phyloP scores from a whole-genome alignment of 2,797 vertebrate species.

The Odontamblyopus lacepedii region DNA sequence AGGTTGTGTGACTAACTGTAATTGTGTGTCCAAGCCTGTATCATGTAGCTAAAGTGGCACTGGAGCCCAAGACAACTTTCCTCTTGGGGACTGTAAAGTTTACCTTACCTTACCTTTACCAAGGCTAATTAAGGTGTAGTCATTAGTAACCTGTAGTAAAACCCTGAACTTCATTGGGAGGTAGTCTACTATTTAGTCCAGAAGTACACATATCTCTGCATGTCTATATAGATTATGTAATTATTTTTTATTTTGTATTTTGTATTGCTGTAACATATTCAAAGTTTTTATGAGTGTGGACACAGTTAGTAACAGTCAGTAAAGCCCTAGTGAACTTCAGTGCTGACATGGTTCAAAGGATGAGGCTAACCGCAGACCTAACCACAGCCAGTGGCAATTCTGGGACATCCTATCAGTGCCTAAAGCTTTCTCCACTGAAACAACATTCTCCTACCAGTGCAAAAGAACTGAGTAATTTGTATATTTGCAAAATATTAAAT shows the following conservation, averaged over 20 bases:
- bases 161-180: not conserved
- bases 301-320: not conserved
- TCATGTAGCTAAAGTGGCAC: too few species aligned
- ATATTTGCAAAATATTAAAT: not conserved
- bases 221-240: too few species aligned
- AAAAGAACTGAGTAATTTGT: not conserved
- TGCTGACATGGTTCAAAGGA: not conserved
- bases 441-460: not conserved
- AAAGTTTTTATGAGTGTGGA: not conserved
- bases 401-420: not conserved
- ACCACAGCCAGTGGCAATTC: conserved; percentile 1
- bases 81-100: too few species aligned
- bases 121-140: too few species aligned
- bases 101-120: too few species aligned
- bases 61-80: too few species aligned
- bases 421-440: not conserved
- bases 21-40: too few species aligned
- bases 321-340: not conserved
- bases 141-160: too few species aligned
- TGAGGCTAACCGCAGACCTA: conserved; percentile 1
- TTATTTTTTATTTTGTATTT: too few species aligned
- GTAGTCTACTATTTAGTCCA: not conserved
- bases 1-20: too few species aligned
- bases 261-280: too few species aligned
- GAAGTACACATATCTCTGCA: too few species aligned